Base-by-base conservation (phyloP, 2,888 invertebrate species). In the Epicampocera succincta region DNA sequence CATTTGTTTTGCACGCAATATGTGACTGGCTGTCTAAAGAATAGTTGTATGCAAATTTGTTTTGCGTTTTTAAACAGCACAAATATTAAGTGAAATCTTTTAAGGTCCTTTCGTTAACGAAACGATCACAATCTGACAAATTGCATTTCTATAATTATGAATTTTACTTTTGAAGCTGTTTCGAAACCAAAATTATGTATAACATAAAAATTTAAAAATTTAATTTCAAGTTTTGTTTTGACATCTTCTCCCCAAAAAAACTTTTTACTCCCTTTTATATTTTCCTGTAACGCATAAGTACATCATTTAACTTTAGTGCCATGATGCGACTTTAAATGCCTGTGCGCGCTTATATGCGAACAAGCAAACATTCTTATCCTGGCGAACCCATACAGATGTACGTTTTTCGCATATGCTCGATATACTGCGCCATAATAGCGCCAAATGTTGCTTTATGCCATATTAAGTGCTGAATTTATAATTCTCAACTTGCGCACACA, bases 391-490 rank as follows among this genome's bases (percentile, higher is more conserved):
- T 52, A 8, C 8, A 5, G 29, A 33, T 52, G n/a, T 17, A 63
- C n/a, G 25, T 74, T 71, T 72, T 68, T 81, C 60, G 60, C 61
- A 63, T 56, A 75, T 73, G 56, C 72, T 73, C 56, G 68, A 72
- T 68, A 73, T 72, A 46, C 76, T 73, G 68, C 68, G 61, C 73
- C 76, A 77, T 80, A 66, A 68, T 61, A 72, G 68, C 38, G 25
- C 76, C 71, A 76, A 76, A 61, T 76, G 72, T 76, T 72, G 52
- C 66, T 76, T 76, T 68, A 81, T 81, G 15, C 63, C 61, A 69
- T 77, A 68, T 72, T 72, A 76, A 76, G 71, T 77, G 81, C 73
- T 77, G 73, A 77, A 77, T 81, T 69, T 69, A 58, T 65, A 63
- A 69, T 73, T 73, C 66, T 56, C 72, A 21, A 2, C 12, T 33